These are phyloP conservation scores for Lindbergichthys nudifrons DNA, from an alignment of 2,797 vertebrate genomes.

Conservation along the genomic window DNA sequence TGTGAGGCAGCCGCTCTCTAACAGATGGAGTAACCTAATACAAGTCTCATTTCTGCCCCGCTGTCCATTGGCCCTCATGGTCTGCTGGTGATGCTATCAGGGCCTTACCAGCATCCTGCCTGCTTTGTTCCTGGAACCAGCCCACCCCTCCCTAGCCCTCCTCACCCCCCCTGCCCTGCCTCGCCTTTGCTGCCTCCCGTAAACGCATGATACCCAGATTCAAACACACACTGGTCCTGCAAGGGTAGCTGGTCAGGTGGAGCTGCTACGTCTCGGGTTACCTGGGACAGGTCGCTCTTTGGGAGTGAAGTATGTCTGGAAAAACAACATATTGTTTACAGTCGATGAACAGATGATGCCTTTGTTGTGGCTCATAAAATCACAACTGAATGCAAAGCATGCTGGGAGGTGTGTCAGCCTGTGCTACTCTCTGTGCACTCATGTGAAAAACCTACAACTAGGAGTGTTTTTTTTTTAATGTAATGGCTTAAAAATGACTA, in stretches of 20 bases:
- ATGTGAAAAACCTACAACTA: no score
- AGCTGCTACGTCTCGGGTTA: slow-evolving; percentile 59
- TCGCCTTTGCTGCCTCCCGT: slow-evolving; percentile 29
- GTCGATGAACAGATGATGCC: slow-evolving; percentile 51
- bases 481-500: no score
- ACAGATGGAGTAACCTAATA: slow-evolving; percentile 83
- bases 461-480: no score
- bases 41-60: slow-evolving; percentile 72
- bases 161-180: slow-evolving; percentile 16
- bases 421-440: background rate
- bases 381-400: slow-evolving; percentile 13
- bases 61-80: slow-evolving; percentile 75
- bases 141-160: slow-evolving; percentile 37
- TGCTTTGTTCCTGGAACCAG: slow-evolving; percentile 81
- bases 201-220: slow-evolving; percentile 30
- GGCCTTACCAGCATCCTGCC: slow-evolving; percentile 82
- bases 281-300: slow-evolving; percentile 46
- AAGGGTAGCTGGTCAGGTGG: slow-evolving; percentile 49
- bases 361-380: slow-evolving; percentile 35
- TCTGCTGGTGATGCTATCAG: slow-evolving; percentile 80
- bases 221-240: slow-evolving; percentile 18
- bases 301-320: slow-evolving; percentile 42
- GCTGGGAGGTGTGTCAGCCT: slow-evolving; percentile 29
- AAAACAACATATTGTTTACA: slow-evolving; percentile 61
- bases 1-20: slow-evolving; percentile 50